phyloP scores from a whole-genome alignment of 1,140 invertebrate species.

The Cotesia chilonis region DNA sequence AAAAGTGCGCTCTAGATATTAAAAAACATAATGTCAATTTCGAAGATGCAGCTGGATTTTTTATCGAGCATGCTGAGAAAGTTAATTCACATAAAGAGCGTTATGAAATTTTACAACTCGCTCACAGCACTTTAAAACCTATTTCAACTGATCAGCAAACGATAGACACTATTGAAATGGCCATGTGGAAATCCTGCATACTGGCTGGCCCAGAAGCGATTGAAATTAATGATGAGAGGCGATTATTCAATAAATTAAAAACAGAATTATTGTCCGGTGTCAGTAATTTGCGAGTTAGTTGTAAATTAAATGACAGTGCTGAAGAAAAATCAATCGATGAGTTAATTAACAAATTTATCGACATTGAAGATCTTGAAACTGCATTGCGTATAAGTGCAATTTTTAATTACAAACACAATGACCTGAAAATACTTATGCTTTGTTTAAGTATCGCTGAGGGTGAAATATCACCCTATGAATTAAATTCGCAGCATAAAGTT shows the following conservation, averaged over 20 bases:
- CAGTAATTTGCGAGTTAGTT: slow-evolving; percentile 47
- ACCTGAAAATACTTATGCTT: slow-evolving; percentile 56
- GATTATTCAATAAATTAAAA: slow-evolving; percentile 55
- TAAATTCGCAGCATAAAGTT: slow-evolving; percentile 51
- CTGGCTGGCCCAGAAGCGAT: slow-evolving; percentile 55
- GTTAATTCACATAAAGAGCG: slow-evolving; percentile 57
- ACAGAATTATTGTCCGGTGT: slow-evolving; percentile 54
- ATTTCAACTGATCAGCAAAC: slow-evolving; percentile 50
- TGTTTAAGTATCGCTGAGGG: slow-evolving; percentile 60
- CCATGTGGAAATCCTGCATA: slow-evolving; percentile 62
- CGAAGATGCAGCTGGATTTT: slow-evolving; percentile 67
- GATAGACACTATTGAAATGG: slow-evolving; percentile 55
- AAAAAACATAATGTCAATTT: slow-evolving; percentile 66
- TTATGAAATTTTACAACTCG: slow-evolving; percentile 57
- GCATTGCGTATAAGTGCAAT: slow-evolving; percentile 55
- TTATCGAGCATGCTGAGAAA: slow-evolving; percentile 64
- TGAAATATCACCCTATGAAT: slow-evolving; percentile 54
- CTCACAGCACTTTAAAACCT: slow-evolving; percentile 52
- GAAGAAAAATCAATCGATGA: slow-evolving; percentile 49
- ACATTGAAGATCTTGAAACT: slow-evolving; percentile 51
- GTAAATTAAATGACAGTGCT: slow-evolving; percentile 43
- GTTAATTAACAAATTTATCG: slow-evolving; percentile 56
- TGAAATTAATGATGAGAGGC: slow-evolving; percentile 43
- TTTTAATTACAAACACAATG: slow-evolving; percentile 58
- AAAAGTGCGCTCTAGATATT: slow-evolving; percentile 68